Base-by-base conservation (phyloP, 2,888 invertebrate species). In the Ormyrus nitidulus region DNA sequence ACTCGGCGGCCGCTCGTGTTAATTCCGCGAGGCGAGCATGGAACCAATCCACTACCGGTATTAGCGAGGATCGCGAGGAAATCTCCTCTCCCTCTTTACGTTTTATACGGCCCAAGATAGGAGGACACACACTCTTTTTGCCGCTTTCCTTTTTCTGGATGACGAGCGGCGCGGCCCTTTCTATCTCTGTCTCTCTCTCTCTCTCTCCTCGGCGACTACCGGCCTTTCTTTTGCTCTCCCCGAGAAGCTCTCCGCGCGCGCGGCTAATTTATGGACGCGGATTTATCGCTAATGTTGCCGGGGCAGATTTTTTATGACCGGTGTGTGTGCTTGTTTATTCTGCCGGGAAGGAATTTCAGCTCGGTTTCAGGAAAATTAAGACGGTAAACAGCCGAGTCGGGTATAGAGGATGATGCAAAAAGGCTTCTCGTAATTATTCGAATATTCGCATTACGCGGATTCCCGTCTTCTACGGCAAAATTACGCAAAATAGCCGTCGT, bases 1-100 rank as follows among this genome's bases (percentile, higher is more conserved):
- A 78, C 10, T 34, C 34, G 7, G 62, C 61, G 53, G 56, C 56
- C 71, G 68, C 11, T 80, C 73, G 69, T 73, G 69, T 73, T 77
- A 77, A 34, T 34, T 34, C 86, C 86, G 85, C 87, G 87, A 86
- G 34, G 88, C 86, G 85, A 86, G 87, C 87, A 86, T 79, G 82
- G 84, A 81, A 79, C 81, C 82, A 82, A 84, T 84, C 84, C 85
- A 89, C 89, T 89, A 89, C 89, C 86, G 89, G 89, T 89, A 89
- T 89, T 89, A 88, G 88, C 88, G 82, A 69, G 58, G 56, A 49
- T 51, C 11, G 34, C 34, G 34, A 34, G 34, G 34, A 34, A 34
- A 34, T 34, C 44, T 34, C 34, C 48, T 34, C 19, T 59, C 49
- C 5, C 49, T 59, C 58, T 49, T 59, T 6, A 13, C 9, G 51